Evolutionary conservation across 2,113 vertebrate genomes (phyloP).

Genomic region (Proteles cristata): DNA sequence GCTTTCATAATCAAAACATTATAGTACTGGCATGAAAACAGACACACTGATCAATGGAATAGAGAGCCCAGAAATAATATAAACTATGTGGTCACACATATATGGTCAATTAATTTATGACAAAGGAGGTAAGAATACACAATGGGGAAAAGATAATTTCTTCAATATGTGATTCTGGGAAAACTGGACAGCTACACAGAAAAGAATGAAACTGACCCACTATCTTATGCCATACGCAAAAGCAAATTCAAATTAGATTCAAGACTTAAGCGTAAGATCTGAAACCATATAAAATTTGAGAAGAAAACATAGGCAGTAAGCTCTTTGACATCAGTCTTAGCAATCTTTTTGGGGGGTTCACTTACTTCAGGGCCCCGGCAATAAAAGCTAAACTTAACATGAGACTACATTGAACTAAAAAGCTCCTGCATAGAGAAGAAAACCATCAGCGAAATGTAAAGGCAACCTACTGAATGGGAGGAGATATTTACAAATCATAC

Average conservation of each 20-base stretch:
- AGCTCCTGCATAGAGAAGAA: neutral
- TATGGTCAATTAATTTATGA: neutral
- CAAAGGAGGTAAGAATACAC: neutral
- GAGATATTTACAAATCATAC: neutral
- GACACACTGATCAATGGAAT: neutral
- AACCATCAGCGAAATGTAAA: neutral
- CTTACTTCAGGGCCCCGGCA: neutral
- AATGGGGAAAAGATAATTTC: neutral
- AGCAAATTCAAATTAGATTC: neutral
- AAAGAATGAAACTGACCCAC: neutral
- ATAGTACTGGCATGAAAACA: neutral
- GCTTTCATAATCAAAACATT: neutral
- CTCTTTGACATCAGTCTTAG: neutral
- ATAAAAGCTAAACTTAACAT: neutral
- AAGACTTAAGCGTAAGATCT: neutral
- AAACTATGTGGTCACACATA: neutral
- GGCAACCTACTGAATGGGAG: neutral
- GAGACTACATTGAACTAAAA: neutral
- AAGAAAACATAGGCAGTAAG: neutral
- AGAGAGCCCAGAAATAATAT: neutral
- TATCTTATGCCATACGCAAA: neutral
- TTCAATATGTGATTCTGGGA: neutral
- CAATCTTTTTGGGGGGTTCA: fast-evolving
- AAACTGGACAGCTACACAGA: neutral
- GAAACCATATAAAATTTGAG: neutral